Conservation (phyloP, 2,888 invertebrate genomes). For the Philaethria dido region DNA sequence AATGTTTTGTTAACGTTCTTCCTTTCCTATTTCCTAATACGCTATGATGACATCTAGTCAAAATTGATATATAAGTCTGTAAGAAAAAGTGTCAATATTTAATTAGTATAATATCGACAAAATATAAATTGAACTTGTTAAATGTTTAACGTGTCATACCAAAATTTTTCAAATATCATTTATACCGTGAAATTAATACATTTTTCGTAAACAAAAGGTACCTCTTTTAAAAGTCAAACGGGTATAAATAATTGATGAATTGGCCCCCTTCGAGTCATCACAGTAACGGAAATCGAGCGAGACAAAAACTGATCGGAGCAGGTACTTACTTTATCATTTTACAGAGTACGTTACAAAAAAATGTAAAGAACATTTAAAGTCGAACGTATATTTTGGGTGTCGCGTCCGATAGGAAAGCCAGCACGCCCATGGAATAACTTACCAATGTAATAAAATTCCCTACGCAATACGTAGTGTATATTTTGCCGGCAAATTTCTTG, state of each 20-base stretch:
- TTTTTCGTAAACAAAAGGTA: slow-evolving; percentile 38
- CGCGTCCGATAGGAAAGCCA: slow-evolving; percentile 6
- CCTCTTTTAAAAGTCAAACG: slow-evolving; percentile 60
- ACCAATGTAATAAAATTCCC: slow-evolving; percentile 6
- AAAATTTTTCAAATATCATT: not conserved
- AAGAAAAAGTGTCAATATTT: no score
- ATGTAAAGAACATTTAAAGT: not conserved
- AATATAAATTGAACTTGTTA: not conserved
- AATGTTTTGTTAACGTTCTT: no score
- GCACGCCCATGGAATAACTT: slow-evolving; percentile 1
- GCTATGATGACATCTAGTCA: no score
- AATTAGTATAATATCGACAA: no score
- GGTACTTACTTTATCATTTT: not conserved
- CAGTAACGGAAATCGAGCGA: slow-evolving; percentile 67
- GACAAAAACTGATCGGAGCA: slow-evolving; percentile 46
- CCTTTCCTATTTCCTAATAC: no score
- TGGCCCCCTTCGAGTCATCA: slow-evolving; percentile 52
- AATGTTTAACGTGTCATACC: not conserved
- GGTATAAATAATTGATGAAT: slow-evolving; percentile 71
- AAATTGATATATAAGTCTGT: no score
- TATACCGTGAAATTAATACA: slow-evolving; percentile 45
- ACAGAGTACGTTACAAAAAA: not conserved
- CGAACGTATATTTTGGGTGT: not conserved
- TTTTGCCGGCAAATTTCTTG: slow-evolving; percentile 2
- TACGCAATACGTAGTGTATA: not conserved